Percentiles rank a stretch among this genome's conserved stretches.
These are phyloP conservation scores for Betta splendens DNA, from an alignment of 2,797 vertebrate genomes.

Conservation along the genomic window DNA sequence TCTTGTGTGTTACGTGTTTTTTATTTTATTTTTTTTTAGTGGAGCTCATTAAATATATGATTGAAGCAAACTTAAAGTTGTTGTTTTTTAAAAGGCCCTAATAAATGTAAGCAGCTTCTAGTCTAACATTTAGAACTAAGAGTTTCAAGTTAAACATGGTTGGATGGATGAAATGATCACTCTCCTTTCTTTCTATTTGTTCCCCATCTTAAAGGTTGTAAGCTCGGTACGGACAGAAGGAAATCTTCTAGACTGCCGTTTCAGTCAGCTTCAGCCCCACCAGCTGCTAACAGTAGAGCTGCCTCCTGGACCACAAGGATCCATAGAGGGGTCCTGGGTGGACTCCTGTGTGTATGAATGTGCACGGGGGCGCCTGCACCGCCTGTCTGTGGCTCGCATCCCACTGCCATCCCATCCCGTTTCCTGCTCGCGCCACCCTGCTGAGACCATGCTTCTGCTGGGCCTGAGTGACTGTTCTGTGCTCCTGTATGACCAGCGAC, in stretches of 20 bases:
- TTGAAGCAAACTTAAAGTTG: too few relatives aligned
- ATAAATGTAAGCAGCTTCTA: too few relatives aligned
- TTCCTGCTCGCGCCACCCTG: conserved; percentile 85
- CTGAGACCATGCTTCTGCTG: conserved; percentile 85
- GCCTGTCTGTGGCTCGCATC: conserved; percentile 80
- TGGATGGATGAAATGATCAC: too few relatives aligned
- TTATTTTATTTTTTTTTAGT: too few relatives aligned
- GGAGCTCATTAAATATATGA: too few relatives aligned
- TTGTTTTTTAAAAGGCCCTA: too few relatives aligned
- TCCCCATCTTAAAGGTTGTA: conserved; percentile 80
- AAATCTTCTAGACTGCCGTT: conserved; percentile 85
- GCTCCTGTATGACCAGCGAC: conserved; percentile 86
- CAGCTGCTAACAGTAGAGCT: conserved; percentile 89
- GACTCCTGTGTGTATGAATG: conserved; percentile 87
- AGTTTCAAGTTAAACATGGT: too few relatives aligned
- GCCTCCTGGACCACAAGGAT: conserved; percentile 43
- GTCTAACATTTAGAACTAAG: too few relatives aligned
- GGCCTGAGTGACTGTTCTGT: conserved; percentile 91
- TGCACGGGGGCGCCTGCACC: conserved; percentile 80
- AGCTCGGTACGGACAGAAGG: conserved; percentile 85
- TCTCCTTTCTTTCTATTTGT: neutral
- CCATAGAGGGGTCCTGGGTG: conserved; percentile 73
- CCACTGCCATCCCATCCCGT: conserved; percentile 83
- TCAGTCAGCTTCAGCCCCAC: conserved; percentile 86
- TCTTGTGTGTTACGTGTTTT: conserved; percentile 1